Conservation (phyloP, 2,888 invertebrate genomes). For the Cetonia aurata region DNA sequence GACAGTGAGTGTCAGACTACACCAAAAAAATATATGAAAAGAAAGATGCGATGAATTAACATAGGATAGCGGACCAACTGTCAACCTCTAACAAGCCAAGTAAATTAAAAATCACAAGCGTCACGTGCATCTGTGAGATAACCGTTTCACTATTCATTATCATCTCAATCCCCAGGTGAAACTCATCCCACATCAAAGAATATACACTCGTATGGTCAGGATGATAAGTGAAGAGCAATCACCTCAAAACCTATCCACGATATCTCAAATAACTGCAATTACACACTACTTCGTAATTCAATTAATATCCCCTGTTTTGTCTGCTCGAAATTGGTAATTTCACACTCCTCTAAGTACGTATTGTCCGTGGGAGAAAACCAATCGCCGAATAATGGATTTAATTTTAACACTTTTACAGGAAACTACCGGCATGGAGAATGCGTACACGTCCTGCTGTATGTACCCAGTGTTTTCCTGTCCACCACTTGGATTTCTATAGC, state of each 20-base stretch:
- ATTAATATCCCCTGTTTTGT: conserved; percentile 32
- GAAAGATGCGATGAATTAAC: too few species aligned
- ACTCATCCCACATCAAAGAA: too few species aligned
- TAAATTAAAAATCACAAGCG: too few species aligned
- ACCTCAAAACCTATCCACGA: neutral
- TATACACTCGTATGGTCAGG: too few species aligned
- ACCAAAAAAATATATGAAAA: too few species aligned
- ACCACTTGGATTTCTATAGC: neutral
- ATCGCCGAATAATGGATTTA: conserved; percentile 33
- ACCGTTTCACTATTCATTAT: too few species aligned
- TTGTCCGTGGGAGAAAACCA: conserved; percentile 26
- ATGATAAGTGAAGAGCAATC: too few species aligned
- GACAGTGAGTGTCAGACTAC: too few species aligned
- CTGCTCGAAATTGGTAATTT: conserved; percentile 29
- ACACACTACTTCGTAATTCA: conserved; percentile 3
- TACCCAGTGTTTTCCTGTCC: neutral
- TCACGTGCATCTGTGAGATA: too few species aligned
- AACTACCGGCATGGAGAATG: neutral
- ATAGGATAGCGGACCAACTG: too few species aligned
- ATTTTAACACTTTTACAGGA: conserved; percentile 28
- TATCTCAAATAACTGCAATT: conserved; percentile 23
- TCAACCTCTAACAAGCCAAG: too few species aligned
- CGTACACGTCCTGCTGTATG: neutral
- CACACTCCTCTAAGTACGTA: conserved; percentile 30
- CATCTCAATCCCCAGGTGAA: too few species aligned